A percentile compares a stretch with the other conserved stretches of the same genome.
Conservation (phyloP, 2,888 invertebrate genomes). For the Halictus ligatus region DNA sequence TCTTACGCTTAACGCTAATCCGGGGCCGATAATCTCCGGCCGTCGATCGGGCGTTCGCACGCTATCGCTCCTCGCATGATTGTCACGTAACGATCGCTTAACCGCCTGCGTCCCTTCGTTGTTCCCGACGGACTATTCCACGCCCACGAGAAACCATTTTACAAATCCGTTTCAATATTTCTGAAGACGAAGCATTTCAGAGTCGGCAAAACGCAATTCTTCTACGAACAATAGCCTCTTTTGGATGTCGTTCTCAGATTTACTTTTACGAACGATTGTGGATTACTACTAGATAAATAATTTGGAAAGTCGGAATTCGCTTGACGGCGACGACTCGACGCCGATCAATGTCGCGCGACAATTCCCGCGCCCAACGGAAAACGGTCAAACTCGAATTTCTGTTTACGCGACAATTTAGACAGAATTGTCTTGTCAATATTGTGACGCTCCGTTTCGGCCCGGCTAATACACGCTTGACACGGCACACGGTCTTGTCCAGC, state of each 20-base stretch:
- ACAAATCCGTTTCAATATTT: too few relatives aligned
- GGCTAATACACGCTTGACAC: neutral
- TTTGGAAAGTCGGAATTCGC: neutral
- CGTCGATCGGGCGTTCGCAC: slow-evolving; percentile 38
- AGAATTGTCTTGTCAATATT: slow-evolving; percentile 24
- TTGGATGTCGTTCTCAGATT: neutral
- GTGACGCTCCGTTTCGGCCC: neutral
- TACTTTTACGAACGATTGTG: neutral
- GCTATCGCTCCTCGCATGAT: slow-evolving; percentile 13
- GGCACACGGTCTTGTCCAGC: neutral
- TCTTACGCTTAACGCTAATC: slow-evolving; percentile 19
- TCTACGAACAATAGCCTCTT: neutral
- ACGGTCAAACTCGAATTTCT: slow-evolving; percentile 24
- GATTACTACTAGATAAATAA: neutral
- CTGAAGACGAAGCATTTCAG: too few relatives aligned
- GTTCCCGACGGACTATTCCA: neutral
- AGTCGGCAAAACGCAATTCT: too few relatives aligned
- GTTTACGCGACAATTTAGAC: neutral
- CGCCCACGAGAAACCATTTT: neutral
- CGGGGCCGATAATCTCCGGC: neutral
- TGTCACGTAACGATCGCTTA: slow-evolving; percentile 30
- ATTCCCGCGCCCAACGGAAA: slow-evolving; percentile 8
- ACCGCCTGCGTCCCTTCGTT: slow-evolving; percentile 10
- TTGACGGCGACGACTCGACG: neutral
- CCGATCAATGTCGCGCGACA: slow-evolving; percentile 9